Conservation (phyloP, 2,113 vertebrate species). For the Actenoides hombroni region DNA sequence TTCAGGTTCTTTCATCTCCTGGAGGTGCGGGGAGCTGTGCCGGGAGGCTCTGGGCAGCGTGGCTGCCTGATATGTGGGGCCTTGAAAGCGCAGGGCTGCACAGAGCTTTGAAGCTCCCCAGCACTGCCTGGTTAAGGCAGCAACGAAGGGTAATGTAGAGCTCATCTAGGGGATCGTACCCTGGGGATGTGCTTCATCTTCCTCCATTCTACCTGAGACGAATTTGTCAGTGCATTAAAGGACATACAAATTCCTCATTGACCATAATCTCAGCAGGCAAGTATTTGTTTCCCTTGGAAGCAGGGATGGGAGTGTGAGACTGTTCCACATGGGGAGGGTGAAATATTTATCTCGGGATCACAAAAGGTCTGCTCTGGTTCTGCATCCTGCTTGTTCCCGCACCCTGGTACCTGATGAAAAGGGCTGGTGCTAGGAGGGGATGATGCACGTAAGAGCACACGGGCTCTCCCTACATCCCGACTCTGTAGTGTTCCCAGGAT, state of each 20-base stretch:
- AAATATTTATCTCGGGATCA: not conserved
- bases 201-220: not conserved
- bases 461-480: not conserved
- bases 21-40: not conserved
- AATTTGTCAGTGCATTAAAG: not conserved
- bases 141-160: fast-evolving
- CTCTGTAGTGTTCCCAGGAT: not conserved
- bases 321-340: not conserved
- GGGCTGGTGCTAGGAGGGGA: not conserved
- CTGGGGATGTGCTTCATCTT: not conserved
- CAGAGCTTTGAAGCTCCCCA: conserved; percentile 18
- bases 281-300: not conserved
- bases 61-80: not conserved
- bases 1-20: not conserved
- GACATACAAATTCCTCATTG: not conserved
- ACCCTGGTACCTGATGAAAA: not conserved
- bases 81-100: not conserved
- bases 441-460: not conserved
- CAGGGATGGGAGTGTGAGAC: not conserved
- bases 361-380: not conserved
- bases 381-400: not conserved
- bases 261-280: not conserved
- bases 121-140: not conserved
- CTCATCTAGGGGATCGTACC: not conserved
- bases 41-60: not conserved